These are phyloP conservation scores for Lichenostomus cassidix DNA, from an alignment of 2,113 vertebrate species.

Conservation along the genomic window DNA sequence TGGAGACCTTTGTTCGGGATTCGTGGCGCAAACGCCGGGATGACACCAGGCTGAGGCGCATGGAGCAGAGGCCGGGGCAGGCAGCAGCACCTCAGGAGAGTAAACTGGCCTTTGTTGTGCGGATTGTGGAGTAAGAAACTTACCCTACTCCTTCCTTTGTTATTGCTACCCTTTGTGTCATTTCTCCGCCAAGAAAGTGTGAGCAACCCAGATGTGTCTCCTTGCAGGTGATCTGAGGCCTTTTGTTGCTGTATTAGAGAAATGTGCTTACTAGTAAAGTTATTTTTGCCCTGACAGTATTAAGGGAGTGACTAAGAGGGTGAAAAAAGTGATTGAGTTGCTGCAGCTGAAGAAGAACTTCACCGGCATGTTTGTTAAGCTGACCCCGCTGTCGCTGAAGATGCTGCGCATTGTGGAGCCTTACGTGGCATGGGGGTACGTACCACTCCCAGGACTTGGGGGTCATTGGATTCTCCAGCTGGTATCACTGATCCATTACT, in stretches of 20 bases:
- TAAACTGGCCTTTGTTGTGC: conserved; percentile 84
- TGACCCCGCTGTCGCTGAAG: conserved; percentile 76
- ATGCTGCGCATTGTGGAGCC: conserved; percentile 87
- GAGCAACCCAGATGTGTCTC: rapidly evolving
- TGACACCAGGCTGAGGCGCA: conserved; percentile 75
- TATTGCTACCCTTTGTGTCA: rapidly evolving
- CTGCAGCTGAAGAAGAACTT: conserved; percentile 86
- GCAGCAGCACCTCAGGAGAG: conserved; percentile 72
- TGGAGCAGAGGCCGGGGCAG: conserved; percentile 66
- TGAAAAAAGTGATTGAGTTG: conserved; percentile 77
- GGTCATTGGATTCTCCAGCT: not conserved
- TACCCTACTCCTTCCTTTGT: not conserved
- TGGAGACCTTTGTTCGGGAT: conserved; percentile 85
- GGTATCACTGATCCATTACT: not conserved
- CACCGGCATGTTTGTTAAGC: conserved; percentile 85
- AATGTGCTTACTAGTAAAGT: not conserved
- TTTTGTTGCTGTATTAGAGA: not conserved
- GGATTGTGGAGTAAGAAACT: conserved; percentile 81
- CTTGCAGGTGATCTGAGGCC: not conserved
- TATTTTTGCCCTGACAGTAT: conserved; percentile 68
- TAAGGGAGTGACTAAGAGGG: conserved; percentile 81
- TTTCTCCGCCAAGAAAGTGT: not conserved
- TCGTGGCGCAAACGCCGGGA: conserved; percentile 80
- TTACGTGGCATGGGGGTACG: conserved; percentile 95
- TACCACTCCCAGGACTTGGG: rapidly evolving